Percentiles rank a stretch among this genome's conserved stretches.
Evolutionary conservation across 2,888 invertebrate species (phyloP).

Genomic region (Cephus sareptanus): DNA sequence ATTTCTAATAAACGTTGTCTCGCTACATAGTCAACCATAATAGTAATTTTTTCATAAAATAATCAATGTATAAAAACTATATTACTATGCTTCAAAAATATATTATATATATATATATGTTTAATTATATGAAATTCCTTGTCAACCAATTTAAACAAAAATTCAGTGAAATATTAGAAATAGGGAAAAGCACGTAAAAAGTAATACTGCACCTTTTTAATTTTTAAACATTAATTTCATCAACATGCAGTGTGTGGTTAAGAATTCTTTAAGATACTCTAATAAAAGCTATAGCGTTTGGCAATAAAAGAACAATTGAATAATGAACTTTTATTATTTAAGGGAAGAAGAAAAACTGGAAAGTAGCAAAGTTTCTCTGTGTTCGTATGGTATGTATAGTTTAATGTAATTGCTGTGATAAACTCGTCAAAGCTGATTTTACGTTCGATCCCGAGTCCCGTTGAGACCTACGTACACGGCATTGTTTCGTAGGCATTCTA

Average conservation of each 20-base stretch:
- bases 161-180: neutral
- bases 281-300: neutral
- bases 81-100: neutral
- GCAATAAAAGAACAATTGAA: neutral
- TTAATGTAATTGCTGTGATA: neutral
- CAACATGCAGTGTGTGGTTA: too few species aligned
- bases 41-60: neutral
- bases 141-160: neutral
- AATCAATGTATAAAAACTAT: neutral
- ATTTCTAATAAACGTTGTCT: neutral
- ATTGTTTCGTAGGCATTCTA: neutral
- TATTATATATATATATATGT: too few species aligned
- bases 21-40: neutral
- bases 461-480: neutral
- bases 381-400: neutral
- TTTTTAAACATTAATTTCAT: neutral
- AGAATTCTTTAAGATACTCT: neutral
- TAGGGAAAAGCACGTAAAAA: neutral
- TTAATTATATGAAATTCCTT: neutral
- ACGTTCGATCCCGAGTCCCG: neutral
- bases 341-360: neutral
- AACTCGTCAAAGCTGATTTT: neutral
- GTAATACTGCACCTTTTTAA: neutral
- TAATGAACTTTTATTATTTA: neutral
- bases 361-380: neutral